Evolutionary conservation across 2,888 invertebrate species (phyloP).

Genomic region (Mesochorus sp.): DNA sequence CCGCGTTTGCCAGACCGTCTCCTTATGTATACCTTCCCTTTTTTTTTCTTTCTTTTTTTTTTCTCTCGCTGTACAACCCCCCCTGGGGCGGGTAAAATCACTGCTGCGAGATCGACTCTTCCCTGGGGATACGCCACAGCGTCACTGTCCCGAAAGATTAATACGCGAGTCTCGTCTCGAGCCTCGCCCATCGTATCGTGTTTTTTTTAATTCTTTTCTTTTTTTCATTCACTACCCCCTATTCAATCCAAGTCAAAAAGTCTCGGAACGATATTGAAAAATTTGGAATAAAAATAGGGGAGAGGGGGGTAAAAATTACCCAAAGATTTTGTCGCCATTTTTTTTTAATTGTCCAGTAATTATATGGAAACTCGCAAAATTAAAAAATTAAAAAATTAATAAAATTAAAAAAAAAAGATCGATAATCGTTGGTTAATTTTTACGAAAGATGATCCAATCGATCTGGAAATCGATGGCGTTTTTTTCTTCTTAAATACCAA

Average conservation of each 20-base stretch:
- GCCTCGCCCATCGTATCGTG: constrained; percentile 44
- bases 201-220: constrained; percentile 2
- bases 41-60: constrained; percentile 25
- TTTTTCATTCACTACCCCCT: constrained; percentile 25
- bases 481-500: background rate
- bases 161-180: constrained; percentile 63
- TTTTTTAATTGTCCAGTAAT: no score
- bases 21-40: constrained; percentile 41
- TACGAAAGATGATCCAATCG: no score
- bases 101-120: constrained; percentile 27
- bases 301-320: no score
- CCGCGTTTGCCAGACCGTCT: constrained; percentile 33
- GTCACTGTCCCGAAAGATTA: constrained; percentile 78
- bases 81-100: constrained; percentile 29
- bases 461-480: no score
- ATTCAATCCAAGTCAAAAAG: no score
- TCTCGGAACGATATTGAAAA: background rate
- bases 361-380: no score
- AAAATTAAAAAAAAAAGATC: no score
- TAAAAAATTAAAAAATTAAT: no score
- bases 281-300: background rate
- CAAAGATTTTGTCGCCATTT: no score
- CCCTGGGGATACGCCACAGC: constrained; percentile 57
- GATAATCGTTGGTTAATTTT: no score
- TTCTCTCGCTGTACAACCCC: background rate